These are phyloP conservation scores for Erythrocercus mccallii DNA, from an alignment of 2,113 vertebrate genomes.

Conservation along the genomic window DNA sequence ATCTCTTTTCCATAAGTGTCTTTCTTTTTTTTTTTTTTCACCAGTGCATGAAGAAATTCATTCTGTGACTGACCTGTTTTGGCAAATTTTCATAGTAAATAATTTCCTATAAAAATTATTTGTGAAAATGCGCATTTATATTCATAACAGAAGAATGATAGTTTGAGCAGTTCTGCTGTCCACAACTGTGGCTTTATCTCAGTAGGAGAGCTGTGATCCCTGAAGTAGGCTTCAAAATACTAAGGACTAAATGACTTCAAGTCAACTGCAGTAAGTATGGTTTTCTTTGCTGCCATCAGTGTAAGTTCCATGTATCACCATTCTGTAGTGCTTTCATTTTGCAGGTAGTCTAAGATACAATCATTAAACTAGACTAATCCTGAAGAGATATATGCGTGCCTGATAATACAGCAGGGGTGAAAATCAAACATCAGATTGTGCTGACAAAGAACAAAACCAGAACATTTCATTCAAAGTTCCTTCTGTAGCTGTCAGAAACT, in stretches of 20 bases:
- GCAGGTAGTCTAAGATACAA: not conserved
- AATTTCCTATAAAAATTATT: not conserved
- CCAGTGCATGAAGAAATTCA: not conserved
- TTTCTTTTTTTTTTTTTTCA: not conserved
- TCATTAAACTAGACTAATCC: not conserved
- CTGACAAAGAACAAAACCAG: not conserved
- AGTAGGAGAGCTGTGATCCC: not conserved
- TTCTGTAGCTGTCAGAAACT: not conserved
- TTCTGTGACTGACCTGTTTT: not conserved
- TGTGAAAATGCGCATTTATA: not conserved
- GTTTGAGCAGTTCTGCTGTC: not conserved
- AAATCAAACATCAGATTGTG: not conserved
- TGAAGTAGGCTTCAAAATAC: not conserved
- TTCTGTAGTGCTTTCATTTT: not conserved
- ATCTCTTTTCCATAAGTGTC: not conserved
- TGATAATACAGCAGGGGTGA: not conserved
- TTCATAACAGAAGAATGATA: not conserved
- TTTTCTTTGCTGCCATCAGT: not conserved
- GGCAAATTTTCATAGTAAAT: not conserved
- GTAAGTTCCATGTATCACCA: not conserved
- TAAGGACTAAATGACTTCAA: not conserved
- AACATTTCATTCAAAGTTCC: not conserved
- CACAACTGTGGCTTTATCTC: not conserved
- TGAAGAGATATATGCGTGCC: not conserved
- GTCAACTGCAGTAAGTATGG: not conserved